Percentiles rank a stretch among this genome's conserved stretches.
Evolutionary conservation across 2,113 vertebrate genomes (phyloP).

Genomic region (Motacilla tschutschensis): DNA sequence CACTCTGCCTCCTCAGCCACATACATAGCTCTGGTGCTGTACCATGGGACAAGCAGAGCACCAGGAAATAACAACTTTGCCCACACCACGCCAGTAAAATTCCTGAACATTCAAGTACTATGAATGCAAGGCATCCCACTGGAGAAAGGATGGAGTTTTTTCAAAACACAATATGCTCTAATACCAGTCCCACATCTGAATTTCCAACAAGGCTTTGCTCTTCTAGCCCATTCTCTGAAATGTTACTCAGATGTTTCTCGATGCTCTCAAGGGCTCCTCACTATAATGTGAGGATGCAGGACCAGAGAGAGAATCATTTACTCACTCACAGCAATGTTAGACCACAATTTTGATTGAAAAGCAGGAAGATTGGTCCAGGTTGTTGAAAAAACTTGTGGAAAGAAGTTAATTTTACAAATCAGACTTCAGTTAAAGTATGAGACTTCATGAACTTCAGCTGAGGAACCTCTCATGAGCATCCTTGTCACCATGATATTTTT

Average conservation of each 20-base stretch:
- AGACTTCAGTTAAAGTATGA: neutral
- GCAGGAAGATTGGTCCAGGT: neutral
- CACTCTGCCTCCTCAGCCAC: neutral
- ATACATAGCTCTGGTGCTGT: neutral
- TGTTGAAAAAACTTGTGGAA: neutral
- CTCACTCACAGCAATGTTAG: neutral
- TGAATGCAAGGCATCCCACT: neutral
- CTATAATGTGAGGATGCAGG: neutral
- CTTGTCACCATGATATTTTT: too few relatives aligned
- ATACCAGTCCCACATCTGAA: neutral
- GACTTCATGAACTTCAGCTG: neutral
- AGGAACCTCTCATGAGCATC: neutral
- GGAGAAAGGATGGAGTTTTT: neutral
- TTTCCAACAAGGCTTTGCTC: neutral
- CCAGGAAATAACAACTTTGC: neutral
- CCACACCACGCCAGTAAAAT: neutral
- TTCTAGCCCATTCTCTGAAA: neutral
- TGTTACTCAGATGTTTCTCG: neutral
- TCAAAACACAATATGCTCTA: neutral
- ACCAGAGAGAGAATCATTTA: neutral
- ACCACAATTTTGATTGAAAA: neutral
- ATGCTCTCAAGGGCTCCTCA: neutral
- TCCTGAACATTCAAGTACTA: neutral
- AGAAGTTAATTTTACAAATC: neutral
- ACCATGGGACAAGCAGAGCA: neutral